Evolutionary conservation across 2,888 invertebrate species (phyloP).

Genomic region (Eucriotettix oculatus): DNA sequence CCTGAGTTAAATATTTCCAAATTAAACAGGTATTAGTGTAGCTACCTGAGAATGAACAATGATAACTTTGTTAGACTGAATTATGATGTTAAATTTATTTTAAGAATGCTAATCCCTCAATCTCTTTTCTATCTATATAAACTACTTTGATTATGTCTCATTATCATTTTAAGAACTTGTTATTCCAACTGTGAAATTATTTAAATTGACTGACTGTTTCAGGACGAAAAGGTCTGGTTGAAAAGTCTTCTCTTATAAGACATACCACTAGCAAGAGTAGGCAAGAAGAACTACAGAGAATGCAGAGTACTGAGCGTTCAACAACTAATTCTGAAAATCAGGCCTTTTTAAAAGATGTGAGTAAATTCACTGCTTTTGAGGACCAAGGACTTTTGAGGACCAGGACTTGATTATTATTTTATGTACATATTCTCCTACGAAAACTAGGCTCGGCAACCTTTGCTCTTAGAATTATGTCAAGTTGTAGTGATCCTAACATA

Average conservation of each 20-base stretch:
- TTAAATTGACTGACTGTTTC: no score
- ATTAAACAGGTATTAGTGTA: no score
- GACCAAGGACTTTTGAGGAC: no score
- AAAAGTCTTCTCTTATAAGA: slow-evolving; percentile 75
- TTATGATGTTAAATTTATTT: no score
- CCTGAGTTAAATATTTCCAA: no score
- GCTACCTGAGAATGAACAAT: no score
- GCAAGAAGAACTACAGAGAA: slow-evolving; percentile 49
- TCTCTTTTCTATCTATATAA: neutral
- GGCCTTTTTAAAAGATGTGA: slow-evolving; percentile 77
- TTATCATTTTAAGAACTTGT: neutral
- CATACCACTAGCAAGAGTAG: slow-evolving; percentile 53
- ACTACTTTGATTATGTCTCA: slow-evolving; percentile 23
- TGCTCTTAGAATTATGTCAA: no score
- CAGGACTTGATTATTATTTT: neutral
- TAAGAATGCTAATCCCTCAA: no score
- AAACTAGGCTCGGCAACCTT: no score
- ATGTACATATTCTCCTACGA: no score
- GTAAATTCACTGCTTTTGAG: slow-evolving; percentile 18
- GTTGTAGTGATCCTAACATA: no score
- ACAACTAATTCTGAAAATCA: slow-evolving; percentile 81
- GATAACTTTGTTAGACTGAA: no score
- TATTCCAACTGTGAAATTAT: neutral
- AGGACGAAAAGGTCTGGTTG: slow-evolving; percentile 61
- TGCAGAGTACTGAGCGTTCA: slow-evolving; percentile 50